Evolutionary conservation across 2,113 vertebrate genomes (phyloP), one percentile per base, ranked within the genome.

Genomic region (Bambusicola thoracicus): DNA sequence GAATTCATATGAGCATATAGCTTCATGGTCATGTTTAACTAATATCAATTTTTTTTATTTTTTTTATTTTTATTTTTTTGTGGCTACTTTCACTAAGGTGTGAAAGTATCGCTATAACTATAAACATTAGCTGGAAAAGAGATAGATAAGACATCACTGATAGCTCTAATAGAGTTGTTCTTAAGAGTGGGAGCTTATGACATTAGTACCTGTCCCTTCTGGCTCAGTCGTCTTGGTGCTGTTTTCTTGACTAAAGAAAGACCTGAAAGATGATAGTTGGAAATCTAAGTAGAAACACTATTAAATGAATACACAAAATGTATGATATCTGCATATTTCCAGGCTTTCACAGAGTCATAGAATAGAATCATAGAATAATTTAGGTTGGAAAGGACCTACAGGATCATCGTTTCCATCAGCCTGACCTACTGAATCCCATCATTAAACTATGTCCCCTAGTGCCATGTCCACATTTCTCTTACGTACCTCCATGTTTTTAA

Each of bases 131-230:
- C 27, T 53, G 41, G 20, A 27, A 62, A 53, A 92, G 25, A 7
- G 12, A 16, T n/a, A 34, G 11, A 20, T 41, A 65, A 69, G 10
- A 5, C 32, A 61, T 7, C 1, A 2, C 9, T 10, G 0, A 9
- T 34, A 65, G 10, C 8, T 25, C 1, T 51, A 30, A 16, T 1
- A 8, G 2, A 34, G 12, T 14, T 74, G 41, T 40, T 73, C 7
- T 4, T 29, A 20, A 3, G 0, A 1, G 2, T 76, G 25, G 17
- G 8, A 13, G 12, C 49, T 53, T 61, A 24, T 34, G 6, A n/a
- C 10, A 19, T 7, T 19, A 5, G 2, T 11, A 32, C n/a, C n/a
- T 1, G 1, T 24, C 22, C 16, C 5, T 74, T 70, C 46, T 70
- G 46, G 3, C 16, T 78, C 14, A 48, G 15, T 53, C 62, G 24